A percentile compares a stretch with the other conserved stretches of the same genome.
Conservation (phyloP, 2,888 invertebrate species). For the Exephanes ischioxanthus region DNA sequence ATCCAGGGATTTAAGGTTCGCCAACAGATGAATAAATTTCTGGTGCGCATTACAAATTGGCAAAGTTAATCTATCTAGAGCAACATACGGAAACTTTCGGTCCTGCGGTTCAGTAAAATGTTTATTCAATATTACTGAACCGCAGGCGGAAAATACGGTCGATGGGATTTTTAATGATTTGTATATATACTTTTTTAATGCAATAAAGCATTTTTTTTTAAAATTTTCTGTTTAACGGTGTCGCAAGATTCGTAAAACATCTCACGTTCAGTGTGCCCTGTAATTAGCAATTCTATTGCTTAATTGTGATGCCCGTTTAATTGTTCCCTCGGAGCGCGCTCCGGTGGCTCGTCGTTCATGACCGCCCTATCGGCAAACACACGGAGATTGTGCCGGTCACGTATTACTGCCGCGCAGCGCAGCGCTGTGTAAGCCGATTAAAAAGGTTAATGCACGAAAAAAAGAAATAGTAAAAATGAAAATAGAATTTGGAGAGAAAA, state of each 20-base stretch:
- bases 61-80: not conserved
- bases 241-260: not conserved
- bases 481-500: conserved; percentile 12
- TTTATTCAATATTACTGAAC: not conserved
- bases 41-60: not conserved
- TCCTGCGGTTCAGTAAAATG: not conserved
- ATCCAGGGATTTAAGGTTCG: not conserved
- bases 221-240: not conserved
- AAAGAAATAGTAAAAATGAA: not conserved
- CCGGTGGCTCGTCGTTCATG: not conserved
- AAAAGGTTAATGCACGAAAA: conserved; percentile 34
- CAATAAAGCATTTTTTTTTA: not conserved
- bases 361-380: conserved; percentile 41
- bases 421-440: conserved; percentile 59
- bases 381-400: conserved; percentile 61
- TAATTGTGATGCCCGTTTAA: conserved; percentile 12
- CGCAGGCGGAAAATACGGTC: not conserved
- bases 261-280: not conserved
- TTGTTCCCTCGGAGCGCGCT: not conserved
- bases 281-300: conserved; percentile 10
- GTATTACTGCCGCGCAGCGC: conserved; percentile 30
- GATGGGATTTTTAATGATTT: not conserved
- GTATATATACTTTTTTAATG: not conserved
- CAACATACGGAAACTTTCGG: not conserved
- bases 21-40: conserved; percentile 5